Base-by-base conservation (phyloP, 2,888 invertebrate species). In the Magallana nippona region DNA sequence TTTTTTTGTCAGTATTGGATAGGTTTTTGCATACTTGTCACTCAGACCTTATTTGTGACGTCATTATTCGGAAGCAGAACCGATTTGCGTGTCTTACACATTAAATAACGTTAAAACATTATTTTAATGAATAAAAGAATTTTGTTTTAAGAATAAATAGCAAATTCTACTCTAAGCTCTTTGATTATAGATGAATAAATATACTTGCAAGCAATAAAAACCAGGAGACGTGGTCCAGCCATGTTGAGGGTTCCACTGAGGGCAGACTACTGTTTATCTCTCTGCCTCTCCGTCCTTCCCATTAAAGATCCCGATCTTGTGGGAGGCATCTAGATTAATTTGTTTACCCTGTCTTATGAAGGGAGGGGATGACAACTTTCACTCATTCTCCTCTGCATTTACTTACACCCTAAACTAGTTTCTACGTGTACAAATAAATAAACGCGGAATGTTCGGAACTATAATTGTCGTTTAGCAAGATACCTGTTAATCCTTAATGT, bases 281-380 rank as follows among this genome's bases (percentile, higher is more conserved):
- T 2, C 22, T 32, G 3, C 13, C 11, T 27, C 32, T 22, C 32
- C 1, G 71, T 71, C 27, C 71, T 71, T 11, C 32, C 71, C 71
- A 27, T 71, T 71, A 71, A 27, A 71, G 13, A 27, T 1, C 27
- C 32, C 71, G 32, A 15, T 71, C 22, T 71, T 71, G 71, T 71
- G 32, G 71, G 71, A 71, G 71, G 71, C 71, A 27, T 44, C 13
- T 5, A 13, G 71, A 71, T 71, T 71, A 71, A 71, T 13, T 27
- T 71, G 71, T 71, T 71, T 71, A 71, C 71, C 0, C 22, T 27
- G 71, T 22, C 71, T 71, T 71, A 71, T 71, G 27, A 71, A 71
- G 71, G 71, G 71, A 71, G 71, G 27, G 71, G 71, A 71, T 71
- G 71, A 71, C 71, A 71, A 71, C 71, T 71, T 71, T 71, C 71